Base-by-base conservation (phyloP, 1,140 invertebrate species). In the Anastatus disparis region DNA sequence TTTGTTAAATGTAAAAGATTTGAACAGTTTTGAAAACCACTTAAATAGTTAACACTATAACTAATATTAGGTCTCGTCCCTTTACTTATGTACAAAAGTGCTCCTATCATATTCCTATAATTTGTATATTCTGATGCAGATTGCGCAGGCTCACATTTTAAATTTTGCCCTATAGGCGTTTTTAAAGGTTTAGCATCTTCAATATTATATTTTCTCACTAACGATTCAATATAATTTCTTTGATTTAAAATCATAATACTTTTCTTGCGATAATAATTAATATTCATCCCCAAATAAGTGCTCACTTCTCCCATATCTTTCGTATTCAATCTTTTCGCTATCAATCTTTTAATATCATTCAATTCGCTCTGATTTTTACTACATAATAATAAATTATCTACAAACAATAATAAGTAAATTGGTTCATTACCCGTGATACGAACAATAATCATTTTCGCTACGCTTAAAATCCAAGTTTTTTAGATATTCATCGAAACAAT, bases 21-120 rank as follows among this genome's bases (percentile, higher is more conserved):
- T 17, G 50, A 52, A 44, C 48, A 20, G 52, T 53, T 64, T 52
- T 64, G 62, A 15, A 35, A 64, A 15, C 62, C 31, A 64, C 46
- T 52, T 0, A 64, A 17, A 35, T 64, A 64, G n/a, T 52, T 64
- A 1, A 52, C 62, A 4, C 40, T 48, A 44, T 63, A 48, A 38
- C 1, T 63, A 27, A 65, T 35, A 65, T 65, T 29, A 17, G 48
- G 48, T 52, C 62, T 65, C 3, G 46, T 53, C 4, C 42, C 42
- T 10, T 12, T 17, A 46, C 42, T 10, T 22, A 24, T 26, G 26
- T 53, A 53, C 31, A 56, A 56, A 3, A 56, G 20, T 15, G 3
- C 53, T 29, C 53, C 53, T 31, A 56, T 56, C 10, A 56, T 15
- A n/a, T 56, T 56, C 31, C 53, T 56, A 56, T 56, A 56, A 6